Percentiles rank a stretch among this genome's conserved stretches.
Conservation (phyloP, 1,140 invertebrate genomes). For the Bombus polaris region DNA sequence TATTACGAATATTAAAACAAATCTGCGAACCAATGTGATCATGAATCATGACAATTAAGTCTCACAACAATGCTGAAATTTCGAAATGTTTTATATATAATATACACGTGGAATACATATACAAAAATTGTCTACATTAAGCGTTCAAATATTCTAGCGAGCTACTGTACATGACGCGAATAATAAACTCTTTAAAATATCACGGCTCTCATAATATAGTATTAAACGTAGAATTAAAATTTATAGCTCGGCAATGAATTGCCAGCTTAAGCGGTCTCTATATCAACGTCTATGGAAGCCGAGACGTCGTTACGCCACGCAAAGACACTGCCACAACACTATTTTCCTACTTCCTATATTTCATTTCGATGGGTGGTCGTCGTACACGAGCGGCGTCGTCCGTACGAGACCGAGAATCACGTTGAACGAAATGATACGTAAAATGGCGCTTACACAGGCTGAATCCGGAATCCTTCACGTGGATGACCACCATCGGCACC, state of each 20-base stretch:
- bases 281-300: no score
- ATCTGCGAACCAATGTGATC: no score
- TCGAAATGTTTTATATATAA: no score
- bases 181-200: background rate
- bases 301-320: no score
- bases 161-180: no score
- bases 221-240: background rate
- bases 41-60: no score
- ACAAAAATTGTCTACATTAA: no score
- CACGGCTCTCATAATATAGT: background rate
- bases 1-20: no score
- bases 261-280: background rate
- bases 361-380: constrained; percentile 15
- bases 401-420: constrained; percentile 19
- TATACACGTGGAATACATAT: no score
- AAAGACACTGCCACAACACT: background rate
- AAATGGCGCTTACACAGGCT: constrained; percentile 88
- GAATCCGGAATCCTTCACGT: constrained; percentile 89
- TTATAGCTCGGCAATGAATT: background rate
- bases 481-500: constrained; percentile 90
- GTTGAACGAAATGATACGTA: constrained; percentile 63
- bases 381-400: background rate
- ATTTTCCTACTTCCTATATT: constrained; percentile 12
- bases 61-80: no score
- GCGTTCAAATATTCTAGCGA: no score